These are phyloP conservation scores for Peromyscus leucopus DNA, from an alignment of 2,113 vertebrate genomes.

Conservation along the genomic window DNA sequence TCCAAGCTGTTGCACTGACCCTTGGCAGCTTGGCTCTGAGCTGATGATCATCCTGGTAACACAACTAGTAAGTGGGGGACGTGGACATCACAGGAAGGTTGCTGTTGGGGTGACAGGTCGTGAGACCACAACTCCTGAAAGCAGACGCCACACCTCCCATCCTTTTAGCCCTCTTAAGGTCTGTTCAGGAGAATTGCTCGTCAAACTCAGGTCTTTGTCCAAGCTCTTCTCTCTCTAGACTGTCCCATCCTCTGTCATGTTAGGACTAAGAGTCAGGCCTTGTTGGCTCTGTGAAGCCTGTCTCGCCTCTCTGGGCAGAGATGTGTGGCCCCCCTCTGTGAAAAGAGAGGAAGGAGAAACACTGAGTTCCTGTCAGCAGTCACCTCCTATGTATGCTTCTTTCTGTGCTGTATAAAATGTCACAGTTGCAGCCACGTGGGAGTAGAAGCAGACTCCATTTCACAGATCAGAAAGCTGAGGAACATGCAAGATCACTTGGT, in stretches of 20 bases:
- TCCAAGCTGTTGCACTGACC: slow-evolving; percentile 9
- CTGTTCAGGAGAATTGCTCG: neutral
- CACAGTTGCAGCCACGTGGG: neutral
- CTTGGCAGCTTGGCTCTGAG: neutral
- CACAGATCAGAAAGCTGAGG: neutral
- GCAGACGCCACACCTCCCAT: neutral
- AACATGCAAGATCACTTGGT: neutral
- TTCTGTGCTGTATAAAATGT: neutral
- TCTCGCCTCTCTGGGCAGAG: neutral
- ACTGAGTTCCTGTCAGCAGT: rapidly evolving
- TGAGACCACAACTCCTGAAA: neutral
- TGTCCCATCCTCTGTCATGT: no score
- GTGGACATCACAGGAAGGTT: neutral
- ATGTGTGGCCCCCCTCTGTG: neutral
- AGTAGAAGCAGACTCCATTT: neutral
- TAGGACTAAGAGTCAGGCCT: neutral
- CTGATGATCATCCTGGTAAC: neutral
- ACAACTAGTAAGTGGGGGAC: neutral
- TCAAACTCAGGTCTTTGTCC: neutral
- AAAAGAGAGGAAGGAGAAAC: neutral
- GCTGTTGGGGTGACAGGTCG: neutral
- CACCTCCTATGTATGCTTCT: rapidly evolving
- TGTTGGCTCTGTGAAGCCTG: neutral
- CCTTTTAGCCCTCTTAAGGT: neutral
- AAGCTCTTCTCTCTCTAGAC: neutral